phyloP scores from a whole-genome alignment of 1,140 invertebrate genomes.

The Drosophila punjabiensis region DNA sequence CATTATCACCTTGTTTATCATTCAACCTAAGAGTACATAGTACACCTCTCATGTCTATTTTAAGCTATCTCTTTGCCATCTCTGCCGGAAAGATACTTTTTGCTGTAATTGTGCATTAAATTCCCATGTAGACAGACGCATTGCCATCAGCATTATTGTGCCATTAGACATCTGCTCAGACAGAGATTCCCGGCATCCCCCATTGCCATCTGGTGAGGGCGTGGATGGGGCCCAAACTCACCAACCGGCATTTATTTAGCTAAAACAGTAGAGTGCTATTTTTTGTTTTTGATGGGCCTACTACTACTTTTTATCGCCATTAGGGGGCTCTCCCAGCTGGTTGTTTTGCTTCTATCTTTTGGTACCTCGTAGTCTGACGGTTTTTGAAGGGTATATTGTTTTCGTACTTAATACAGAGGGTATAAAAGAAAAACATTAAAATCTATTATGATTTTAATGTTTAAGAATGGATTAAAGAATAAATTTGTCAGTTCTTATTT shows the following conservation, averaged over 20 bases:
- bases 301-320: constrained; percentile 52
- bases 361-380: not conserved
- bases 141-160: constrained; percentile 59
- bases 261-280: constrained; percentile 50
- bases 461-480: too few relatives aligned
- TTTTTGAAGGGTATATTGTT: not conserved
- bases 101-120: constrained; percentile 34
- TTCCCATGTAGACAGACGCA: constrained; percentile 33
- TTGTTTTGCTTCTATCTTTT: constrained; percentile 17
- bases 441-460: not conserved
- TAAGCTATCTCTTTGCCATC: not conserved
- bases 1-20: not conserved
- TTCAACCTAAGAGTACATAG: not conserved
- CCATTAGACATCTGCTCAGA: constrained; percentile 65
- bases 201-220: not conserved
- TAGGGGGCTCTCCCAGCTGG: constrained; percentile 5
- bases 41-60: not conserved
- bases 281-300: constrained; percentile 57
- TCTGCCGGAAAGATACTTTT: constrained; percentile 26
- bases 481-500: not conserved
- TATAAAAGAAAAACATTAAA: not conserved
- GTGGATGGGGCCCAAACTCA: not conserved
- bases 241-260: constrained; percentile 41
- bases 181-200: constrained; percentile 4
- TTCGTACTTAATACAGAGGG: not conserved